A percentile compares a stretch with the other conserved stretches of the same genome.
phyloP scores from a whole-genome alignment of 2,888 invertebrate genomes.

The Eremobia ochroleuca region DNA sequence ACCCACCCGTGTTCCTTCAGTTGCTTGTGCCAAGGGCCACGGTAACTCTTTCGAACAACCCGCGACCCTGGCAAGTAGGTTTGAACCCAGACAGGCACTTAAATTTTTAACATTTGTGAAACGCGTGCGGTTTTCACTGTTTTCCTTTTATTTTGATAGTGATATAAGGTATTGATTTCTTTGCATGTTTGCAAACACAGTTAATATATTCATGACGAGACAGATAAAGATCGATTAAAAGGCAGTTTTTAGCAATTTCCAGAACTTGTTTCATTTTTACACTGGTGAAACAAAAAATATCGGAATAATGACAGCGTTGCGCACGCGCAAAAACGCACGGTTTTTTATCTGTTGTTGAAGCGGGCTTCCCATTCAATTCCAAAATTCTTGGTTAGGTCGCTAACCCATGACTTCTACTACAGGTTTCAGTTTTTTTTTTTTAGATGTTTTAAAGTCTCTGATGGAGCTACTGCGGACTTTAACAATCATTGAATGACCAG shows the following conservation, averaged over 20 bases:
- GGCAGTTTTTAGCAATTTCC: slow-evolving; percentile 22
- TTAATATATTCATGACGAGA: slow-evolving; percentile 2
- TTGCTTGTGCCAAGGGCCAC: too few species aligned
- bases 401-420: slow-evolving; percentile 46
- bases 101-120: neutral
- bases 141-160: neutral
- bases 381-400: slow-evolving; percentile 53
- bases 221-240: slow-evolving; percentile 25
- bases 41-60: too few species aligned
- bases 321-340: slow-evolving; percentile 53
- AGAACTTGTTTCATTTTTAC: slow-evolving; percentile 35
- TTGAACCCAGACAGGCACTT: too few species aligned
- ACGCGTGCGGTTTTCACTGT: neutral
- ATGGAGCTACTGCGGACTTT: neutral
- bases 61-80: too few species aligned
- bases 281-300: slow-evolving; percentile 46
- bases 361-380: slow-evolving; percentile 61
- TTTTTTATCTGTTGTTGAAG: slow-evolving; percentile 47
- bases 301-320: slow-evolving; percentile 42
- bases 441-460: neutral
- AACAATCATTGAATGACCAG: neutral
- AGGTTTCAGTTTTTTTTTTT: neutral
- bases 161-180: neutral
- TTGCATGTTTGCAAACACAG: neutral
- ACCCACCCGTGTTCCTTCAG: too few species aligned